phyloP scores from a whole-genome alignment of 2,113 vertebrate species.

The Heptranchias perlo region DNA sequence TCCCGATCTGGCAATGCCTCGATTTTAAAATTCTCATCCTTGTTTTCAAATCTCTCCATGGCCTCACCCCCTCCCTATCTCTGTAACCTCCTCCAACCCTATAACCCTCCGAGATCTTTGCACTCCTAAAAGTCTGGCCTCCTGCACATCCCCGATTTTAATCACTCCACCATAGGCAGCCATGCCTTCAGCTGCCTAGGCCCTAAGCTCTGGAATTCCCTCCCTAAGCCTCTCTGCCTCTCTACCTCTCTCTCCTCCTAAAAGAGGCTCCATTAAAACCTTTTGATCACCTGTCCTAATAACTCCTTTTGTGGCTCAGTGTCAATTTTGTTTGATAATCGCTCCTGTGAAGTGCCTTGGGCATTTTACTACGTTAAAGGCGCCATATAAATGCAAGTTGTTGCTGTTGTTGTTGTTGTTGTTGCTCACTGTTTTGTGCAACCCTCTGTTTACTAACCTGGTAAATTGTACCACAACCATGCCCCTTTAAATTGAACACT shows the following conservation, averaged over 20 bases:
- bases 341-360: not conserved
- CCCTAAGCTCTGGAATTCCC: not conserved
- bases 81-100: too few relatives aligned
- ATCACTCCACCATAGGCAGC: not conserved
- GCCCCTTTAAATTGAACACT: not conserved
- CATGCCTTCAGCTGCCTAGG: not conserved
- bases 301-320: not conserved
- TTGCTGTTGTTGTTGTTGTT: not conserved
- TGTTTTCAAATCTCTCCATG: too few relatives aligned
- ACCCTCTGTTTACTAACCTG: not conserved
- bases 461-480: not conserved
- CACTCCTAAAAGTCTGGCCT: not conserved
- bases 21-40: too few relatives aligned
- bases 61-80: too few relatives aligned
- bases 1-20: too few relatives aligned
- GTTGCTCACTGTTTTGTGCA: not conserved
- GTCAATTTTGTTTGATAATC: not conserved
- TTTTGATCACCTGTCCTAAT: too few relatives aligned
- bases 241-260: too few relatives aligned
- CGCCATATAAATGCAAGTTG: not conserved
- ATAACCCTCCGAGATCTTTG: not conserved
- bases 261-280: too few relatives aligned
- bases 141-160: not conserved
- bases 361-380: not conserved
- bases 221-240: not conserved